A percentile compares a stretch with the other conserved stretches of the same genome.
phyloP scores from a whole-genome alignment of 2,888 invertebrate genomes.

The Ceraclea dissimilis region DNA sequence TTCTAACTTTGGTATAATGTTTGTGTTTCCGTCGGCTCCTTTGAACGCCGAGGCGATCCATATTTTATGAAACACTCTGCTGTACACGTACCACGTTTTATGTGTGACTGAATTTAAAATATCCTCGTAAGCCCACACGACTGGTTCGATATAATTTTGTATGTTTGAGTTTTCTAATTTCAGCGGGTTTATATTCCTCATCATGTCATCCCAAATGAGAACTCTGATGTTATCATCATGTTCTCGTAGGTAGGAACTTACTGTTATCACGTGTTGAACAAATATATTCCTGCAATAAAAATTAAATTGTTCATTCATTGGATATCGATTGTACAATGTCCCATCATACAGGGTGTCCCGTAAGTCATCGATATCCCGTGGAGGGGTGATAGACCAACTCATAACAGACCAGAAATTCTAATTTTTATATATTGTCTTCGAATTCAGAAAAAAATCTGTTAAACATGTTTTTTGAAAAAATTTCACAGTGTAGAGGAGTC shows the following conservation, averaged over 20 bases:
- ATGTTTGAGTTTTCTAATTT: slow-evolving; percentile 38
- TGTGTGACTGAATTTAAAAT: slow-evolving; percentile 32
- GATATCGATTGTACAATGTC: background rate
- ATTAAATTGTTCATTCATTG: background rate
- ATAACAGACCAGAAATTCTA: too few species aligned
- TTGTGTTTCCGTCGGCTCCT: slow-evolving; percentile 56
- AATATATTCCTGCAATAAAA: slow-evolving; percentile 48
- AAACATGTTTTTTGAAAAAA: too few species aligned
- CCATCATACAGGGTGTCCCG: too few species aligned
- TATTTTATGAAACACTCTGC: slow-evolving; percentile 54
- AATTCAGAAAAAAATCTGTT: too few species aligned
- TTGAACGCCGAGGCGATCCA: slow-evolving; percentile 84
- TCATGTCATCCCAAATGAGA: slow-evolving; percentile 80
- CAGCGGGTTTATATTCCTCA: slow-evolving; percentile 48
- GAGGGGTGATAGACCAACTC: too few species aligned
- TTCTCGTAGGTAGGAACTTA: slow-evolving; percentile 43
- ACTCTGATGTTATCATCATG: slow-evolving; percentile 47
- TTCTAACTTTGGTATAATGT: slow-evolving; percentile 47
- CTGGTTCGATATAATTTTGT: slow-evolving; percentile 49
- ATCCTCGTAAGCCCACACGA: slow-evolving; percentile 62
- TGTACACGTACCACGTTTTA: slow-evolving; percentile 49
- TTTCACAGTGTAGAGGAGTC: too few species aligned
- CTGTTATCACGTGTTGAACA: slow-evolving; percentile 51
- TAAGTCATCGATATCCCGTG: too few species aligned
- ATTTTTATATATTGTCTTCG: too few species aligned